Base-by-base conservation (phyloP, 2,113 vertebrate genomes). In the Actinemys pallida region DNA sequence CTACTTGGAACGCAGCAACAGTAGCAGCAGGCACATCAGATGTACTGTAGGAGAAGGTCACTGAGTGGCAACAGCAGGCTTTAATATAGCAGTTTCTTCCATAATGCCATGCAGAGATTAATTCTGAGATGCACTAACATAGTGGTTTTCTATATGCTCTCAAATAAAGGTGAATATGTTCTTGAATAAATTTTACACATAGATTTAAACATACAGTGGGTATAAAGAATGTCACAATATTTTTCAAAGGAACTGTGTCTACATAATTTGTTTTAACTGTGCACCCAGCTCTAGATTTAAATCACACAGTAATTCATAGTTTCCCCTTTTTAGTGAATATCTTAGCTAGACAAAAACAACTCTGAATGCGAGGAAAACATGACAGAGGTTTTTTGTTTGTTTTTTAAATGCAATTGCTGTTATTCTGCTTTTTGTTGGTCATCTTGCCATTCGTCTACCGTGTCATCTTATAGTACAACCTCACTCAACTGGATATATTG, bases 81-180 rank as follows among this genome's bases (percentile, higher is more conserved):
- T 72, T 0, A 0, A n/a, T 10, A 52, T 10, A 69, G 56, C 3
- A 50, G 2, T n/a, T 90, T 84, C 35, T 87, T 4, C 86, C 42
- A 19, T 79, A 76, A 89, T 25, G 59, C 54, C 5, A 31, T 86
- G 1, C 5, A 88, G 39, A 39, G 9, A 88, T 86, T 86, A 54
- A 1, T 29, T 86, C 5, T 39, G 81, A 69, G 54, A 79, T 57
- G 2, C 20, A 65, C 9, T 0, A 29, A 2, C 5, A 0, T 78
- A 42, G 59, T 76, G 8, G 5, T 57, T 80, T 31, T 16, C 3
- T 39, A 1, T 39, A 69, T 27, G 17, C 49, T 87, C 49, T 83
- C 49, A n/a, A 6, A 72, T 52, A 25, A 56, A 69, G 0, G 2
- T 78, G 1, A 4, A 3, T 54, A 10, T 16, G 5, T 54, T 90